Conservation (phyloP, 2,888 invertebrate genomes). For the Heliconius erato region DNA sequence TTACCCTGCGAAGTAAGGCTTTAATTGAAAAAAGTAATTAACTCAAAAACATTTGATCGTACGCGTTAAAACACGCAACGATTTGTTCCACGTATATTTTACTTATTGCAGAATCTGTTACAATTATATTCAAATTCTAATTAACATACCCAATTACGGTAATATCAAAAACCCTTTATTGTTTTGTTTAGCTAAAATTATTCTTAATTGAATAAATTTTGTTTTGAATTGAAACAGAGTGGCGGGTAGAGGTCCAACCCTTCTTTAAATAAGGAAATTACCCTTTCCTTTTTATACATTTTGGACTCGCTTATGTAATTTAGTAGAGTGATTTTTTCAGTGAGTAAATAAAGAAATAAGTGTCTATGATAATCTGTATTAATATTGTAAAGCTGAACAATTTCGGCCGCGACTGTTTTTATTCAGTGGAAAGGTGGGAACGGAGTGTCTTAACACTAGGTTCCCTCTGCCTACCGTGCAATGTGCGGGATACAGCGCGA, state of each 20-base stretch:
- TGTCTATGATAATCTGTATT: not conserved
- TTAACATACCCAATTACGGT: slow-evolving; percentile 42
- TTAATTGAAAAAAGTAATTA: too few species aligned
- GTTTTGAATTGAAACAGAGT: slow-evolving; percentile 18
- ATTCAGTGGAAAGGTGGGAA: too few species aligned
- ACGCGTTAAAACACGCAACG: not conserved
- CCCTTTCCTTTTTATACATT: slow-evolving; percentile 7
- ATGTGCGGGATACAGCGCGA: too few species aligned
- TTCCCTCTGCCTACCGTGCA: too few species aligned
- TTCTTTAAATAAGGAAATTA: slow-evolving; percentile 19
- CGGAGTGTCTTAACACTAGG: too few species aligned
- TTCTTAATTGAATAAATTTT: slow-evolving; percentile 40
- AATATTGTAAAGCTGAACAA: not conserved
- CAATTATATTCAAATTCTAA: slow-evolving; percentile 41
- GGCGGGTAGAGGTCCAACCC: not conserved
- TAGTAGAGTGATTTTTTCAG: not conserved
- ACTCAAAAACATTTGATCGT: not conserved
- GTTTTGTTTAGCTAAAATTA: slow-evolving; percentile 39
- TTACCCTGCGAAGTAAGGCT: not conserved
- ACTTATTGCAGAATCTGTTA: slow-evolving; percentile 29
- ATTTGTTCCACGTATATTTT: not conserved
- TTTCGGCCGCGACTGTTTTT: not conserved
- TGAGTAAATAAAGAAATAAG: not conserved
- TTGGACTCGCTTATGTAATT: not conserved
- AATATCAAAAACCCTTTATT: slow-evolving; percentile 44